Evolutionary conservation across 2,888 invertebrate species (phyloP), one percentile per base, ranked within the genome.

Genomic region (Latheticus oryzae): DNA sequence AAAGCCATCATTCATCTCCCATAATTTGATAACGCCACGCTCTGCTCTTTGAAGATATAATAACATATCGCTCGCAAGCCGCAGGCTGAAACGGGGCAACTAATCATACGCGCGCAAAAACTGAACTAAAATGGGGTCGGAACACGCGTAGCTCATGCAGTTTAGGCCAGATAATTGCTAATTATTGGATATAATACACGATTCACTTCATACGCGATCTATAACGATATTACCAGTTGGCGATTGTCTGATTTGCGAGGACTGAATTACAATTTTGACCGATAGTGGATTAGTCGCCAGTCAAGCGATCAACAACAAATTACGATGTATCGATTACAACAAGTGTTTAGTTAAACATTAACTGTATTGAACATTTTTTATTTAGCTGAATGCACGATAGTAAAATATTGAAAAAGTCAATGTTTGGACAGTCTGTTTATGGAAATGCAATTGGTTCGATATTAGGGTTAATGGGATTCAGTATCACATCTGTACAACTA

Each of bases 231-330:
- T 64, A 66, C 51, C n/a, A 32, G 50, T 52, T 51, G 58, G 53
- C 64, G 58, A 63, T 64, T 66, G 63, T 66, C 48, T 61, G 64
- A 65, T 67, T 63, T 63, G 63, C 62, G 63, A 64, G 60, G 65
- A 60, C 63, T 62, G 61, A 64, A 65, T 64, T 62, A 64, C 63
- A 65, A 64, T 65, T 52, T 64, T 56, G 63, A 62, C 60, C 43
- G 60, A 60, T 63, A 62, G 45, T 59, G 53, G 58, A 61, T 62
- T 63, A 65, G 60, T 55, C 58, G 53, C 55, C 61, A 50, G 28
- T 53, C 48, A 28, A 47, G 56, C 61, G 58, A 32, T 40, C 58
- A 45, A 63, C 60, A 55, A 62, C 56, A 56, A 60, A 61, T 62
- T 61, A n/a, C n/a, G n/a, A 54, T 23, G 8, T 51, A 33, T 15